Percentiles rank a stretch among this genome's conserved stretches.
These are phyloP conservation scores for Artibeus jamaicensis DNA, from an alignment of 2,797 vertebrate genomes.

Conservation along the genomic window DNA sequence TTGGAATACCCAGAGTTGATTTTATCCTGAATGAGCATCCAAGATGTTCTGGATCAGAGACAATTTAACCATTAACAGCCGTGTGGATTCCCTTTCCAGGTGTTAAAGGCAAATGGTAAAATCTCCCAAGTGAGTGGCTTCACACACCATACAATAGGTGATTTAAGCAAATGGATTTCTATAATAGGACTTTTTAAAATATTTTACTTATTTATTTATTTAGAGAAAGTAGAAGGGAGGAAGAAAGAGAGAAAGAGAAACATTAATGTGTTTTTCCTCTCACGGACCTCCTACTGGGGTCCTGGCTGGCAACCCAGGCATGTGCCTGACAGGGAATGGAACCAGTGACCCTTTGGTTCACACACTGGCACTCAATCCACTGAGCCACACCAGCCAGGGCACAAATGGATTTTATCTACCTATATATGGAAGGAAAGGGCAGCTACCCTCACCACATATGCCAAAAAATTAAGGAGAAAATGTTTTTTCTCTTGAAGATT, in stretches of 20 bases:
- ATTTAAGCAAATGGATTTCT: background rate
- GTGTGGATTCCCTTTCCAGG: fast-evolving
- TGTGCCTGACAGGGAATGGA: too few species aligned
- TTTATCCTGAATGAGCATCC: background rate
- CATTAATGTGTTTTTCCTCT: too few species aligned
- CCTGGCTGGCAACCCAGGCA: too few species aligned
- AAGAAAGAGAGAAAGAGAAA: too few species aligned
- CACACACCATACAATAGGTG: background rate
- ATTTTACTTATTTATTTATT: too few species aligned
- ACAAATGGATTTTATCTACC: background rate
- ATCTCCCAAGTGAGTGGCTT: background rate
- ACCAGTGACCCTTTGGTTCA: too few species aligned
- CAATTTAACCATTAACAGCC: background rate
- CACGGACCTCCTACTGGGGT: too few species aligned
- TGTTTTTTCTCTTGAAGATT: background rate
- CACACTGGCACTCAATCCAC: too few species aligned
- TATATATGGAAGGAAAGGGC: background rate
- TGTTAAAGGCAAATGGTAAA: background rate
- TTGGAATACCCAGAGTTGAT: background rate
- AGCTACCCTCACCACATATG: background rate
- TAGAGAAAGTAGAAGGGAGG: too few species aligned
- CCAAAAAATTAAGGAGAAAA: background rate
- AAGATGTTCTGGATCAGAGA: background rate
- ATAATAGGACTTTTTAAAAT: too few species aligned
- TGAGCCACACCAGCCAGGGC: too few species aligned